Evolutionary conservation across 2,113 vertebrate species (phyloP).

Genomic region (Archilochus colubris): DNA sequence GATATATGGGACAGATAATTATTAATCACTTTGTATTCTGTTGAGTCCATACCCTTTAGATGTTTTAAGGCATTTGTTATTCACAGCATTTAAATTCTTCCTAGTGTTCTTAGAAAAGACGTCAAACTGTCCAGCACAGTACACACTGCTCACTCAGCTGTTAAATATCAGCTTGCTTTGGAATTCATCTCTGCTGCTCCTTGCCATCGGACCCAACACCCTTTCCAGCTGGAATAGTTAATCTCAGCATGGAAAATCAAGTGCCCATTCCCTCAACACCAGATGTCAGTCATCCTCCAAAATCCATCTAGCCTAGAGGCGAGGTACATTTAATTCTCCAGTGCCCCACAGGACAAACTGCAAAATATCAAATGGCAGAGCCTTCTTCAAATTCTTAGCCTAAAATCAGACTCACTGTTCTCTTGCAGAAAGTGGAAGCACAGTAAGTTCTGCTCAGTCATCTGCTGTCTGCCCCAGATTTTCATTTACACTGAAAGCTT

Average conservation of each 20-base stretch:
- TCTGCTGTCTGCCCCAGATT: neutral
- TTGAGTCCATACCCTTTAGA: neutral
- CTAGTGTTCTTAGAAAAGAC: neutral
- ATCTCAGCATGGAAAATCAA: slow-evolving; percentile 23
- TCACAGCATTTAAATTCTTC: neutral
- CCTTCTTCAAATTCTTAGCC: neutral
- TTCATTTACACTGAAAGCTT: neutral
- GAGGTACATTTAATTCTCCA: neutral
- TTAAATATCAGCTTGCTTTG: slow-evolving; percentile 55
- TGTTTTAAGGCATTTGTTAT: neutral
- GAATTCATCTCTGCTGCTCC: slow-evolving; percentile 44
- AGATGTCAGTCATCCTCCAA: slow-evolving; percentile 61
- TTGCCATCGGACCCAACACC: slow-evolving; percentile 35
- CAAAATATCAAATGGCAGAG: slow-evolving; percentile 8
- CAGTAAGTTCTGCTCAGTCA: neutral
- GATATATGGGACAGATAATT: neutral
- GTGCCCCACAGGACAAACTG: neutral
- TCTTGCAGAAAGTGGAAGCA: neutral
- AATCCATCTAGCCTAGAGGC: slow-evolving; percentile 25
- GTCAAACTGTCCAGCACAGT: slow-evolving; percentile 1
- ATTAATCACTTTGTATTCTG: neutral
- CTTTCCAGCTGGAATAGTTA: slow-evolving; percentile 61
- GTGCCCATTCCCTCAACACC: slow-evolving; percentile 46
- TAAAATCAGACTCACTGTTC: neutral
- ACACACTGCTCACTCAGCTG: slow-evolving; percentile 25